Percentiles rank a stretch among this genome's conserved stretches.
phyloP scores from a whole-genome alignment of 2,113 vertebrate genomes.

The Pteruthius melanotis region DNA sequence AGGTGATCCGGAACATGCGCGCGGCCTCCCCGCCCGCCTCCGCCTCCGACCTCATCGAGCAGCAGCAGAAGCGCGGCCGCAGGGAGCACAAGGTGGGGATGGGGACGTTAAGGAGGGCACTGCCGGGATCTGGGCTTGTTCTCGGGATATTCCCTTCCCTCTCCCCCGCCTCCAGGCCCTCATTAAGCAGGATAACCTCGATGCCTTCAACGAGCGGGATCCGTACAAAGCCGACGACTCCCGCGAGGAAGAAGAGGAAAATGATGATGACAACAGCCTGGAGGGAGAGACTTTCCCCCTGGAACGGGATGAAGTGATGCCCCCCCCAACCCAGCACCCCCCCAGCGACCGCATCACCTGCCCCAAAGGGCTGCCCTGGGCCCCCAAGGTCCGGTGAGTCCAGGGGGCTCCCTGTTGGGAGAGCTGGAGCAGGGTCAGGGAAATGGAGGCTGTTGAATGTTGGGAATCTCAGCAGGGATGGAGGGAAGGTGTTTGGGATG shows the following conservation, averaged over 20 bases:
- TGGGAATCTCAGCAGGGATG: not conserved
- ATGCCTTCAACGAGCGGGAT: constrained; percentile 97
- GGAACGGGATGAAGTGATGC: constrained; percentile 95
- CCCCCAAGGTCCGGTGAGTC: constrained; percentile 95
- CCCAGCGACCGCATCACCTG: constrained; percentile 89
- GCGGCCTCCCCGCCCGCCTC: constrained; percentile 94
- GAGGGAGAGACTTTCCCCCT: constrained; percentile 91
- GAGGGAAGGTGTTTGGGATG: not conserved
- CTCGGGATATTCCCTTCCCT: accelerated
- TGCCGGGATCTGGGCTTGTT: not conserved
- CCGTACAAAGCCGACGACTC: constrained; percentile 93
- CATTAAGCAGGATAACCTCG: constrained; percentile 97
- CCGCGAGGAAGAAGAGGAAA: constrained; percentile 94
- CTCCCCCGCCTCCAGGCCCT: constrained; percentile 74
- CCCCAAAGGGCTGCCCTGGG: constrained; percentile 95
- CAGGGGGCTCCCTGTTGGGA: accelerated
- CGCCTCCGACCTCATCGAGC: constrained; percentile 95
- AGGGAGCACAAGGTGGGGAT: constrained; percentile 86
- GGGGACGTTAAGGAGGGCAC: not conserved
- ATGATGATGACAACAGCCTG: constrained; percentile 90
- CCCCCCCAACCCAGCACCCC: constrained; percentile 85
- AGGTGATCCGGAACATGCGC: constrained; percentile 93
- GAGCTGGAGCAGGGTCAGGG: not conserved
- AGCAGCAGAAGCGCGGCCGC: constrained; percentile 93
- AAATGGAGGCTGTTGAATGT: accelerated